Base-by-base conservation (phyloP, 2,113 vertebrate genomes). In the Leucopsar rothschildi region DNA sequence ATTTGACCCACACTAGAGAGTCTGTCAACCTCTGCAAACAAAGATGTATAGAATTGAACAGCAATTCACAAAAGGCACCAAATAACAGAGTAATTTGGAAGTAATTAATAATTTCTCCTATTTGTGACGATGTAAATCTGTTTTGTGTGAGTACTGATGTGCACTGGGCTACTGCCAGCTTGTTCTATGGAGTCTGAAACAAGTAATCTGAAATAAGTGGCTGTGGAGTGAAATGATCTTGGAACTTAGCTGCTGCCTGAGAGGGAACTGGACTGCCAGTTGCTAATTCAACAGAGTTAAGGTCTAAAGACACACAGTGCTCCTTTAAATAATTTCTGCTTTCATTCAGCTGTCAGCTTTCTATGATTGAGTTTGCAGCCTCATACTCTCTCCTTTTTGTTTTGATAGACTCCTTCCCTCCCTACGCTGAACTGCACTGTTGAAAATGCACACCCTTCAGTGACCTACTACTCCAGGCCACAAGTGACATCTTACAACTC, bases 351-450 rank as follows among this genome's bases (percentile, higher is more conserved):
- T 61, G 25, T 53, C 80, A 42, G 52, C 22, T 63, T 61, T 50
- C 44, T 27, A 21, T 57, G 56, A 14, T 52, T 40, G 44, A 10
- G 10, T 92, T 63, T 71, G 45, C 44, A 78, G 55, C 35, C 75
- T 94, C 45, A 91, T 33, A 50, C 18, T 65, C 31, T 93, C 39
- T 88, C 81, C 45, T 85, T 83, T 64, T 73, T 84, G 24, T 97
- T 92, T 93, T 66, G 68, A 63, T 97, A 99, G 99, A 98, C 97
- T 85, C 99, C 99, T 47, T 97, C 98, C 45, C 96, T 98, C 53
- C 98, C 98, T 29, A 98, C 98, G 3, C 98, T 99, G 82, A 97
- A 98, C 78, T 99, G 98, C 90, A 98, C 99, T 9, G 98, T 99
- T 55, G 99, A 99, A 94, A 98, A 98, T 44, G 90, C 98, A 42